phyloP scores from a whole-genome alignment of 2,888 invertebrate species.

The Cerceris rybyensis region DNA sequence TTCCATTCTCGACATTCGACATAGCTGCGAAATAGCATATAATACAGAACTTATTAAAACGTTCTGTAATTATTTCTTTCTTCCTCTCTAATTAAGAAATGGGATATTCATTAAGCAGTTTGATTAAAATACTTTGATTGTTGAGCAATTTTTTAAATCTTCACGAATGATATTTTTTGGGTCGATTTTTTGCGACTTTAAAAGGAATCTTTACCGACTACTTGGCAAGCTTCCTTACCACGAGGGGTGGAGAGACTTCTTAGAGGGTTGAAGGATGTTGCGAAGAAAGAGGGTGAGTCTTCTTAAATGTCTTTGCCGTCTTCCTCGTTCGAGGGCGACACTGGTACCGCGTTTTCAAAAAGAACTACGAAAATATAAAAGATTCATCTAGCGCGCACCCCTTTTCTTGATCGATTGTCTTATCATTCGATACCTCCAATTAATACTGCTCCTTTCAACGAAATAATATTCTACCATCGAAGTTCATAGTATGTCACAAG shows the following conservation, averaged over 20 bases:
- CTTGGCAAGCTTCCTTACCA: slow-evolving; percentile 77
- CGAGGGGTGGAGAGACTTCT: slow-evolving; percentile 74
- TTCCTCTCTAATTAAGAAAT: no score
- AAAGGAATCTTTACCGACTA: slow-evolving; percentile 74
- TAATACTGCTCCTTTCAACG: no score
- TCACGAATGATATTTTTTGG: neutral
- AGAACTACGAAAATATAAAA: slow-evolving; percentile 26
- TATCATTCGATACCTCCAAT: neutral
- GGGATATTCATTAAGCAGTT: neutral
- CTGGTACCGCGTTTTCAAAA: slow-evolving; percentile 67
- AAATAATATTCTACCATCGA: no score
- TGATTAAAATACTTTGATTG: neutral
- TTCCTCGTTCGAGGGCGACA: slow-evolving; percentile 80
- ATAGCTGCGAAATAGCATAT: no score
- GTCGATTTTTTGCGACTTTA: neutral
- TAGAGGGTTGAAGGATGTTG: slow-evolving; percentile 74
- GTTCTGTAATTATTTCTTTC: no score
- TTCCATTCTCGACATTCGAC: no score
- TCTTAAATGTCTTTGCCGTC: slow-evolving; percentile 79
- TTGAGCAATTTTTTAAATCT: neutral
- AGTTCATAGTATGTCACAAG: no score
- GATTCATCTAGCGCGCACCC: neutral
- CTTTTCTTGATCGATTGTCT: neutral
- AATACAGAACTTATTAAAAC: no score
- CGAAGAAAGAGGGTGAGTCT: slow-evolving; percentile 75